Percentiles rank a stretch among this genome's conserved stretches.
Evolutionary conservation across 2,113 vertebrate species (phyloP).

Genomic region (Vimba vimba): DNA sequence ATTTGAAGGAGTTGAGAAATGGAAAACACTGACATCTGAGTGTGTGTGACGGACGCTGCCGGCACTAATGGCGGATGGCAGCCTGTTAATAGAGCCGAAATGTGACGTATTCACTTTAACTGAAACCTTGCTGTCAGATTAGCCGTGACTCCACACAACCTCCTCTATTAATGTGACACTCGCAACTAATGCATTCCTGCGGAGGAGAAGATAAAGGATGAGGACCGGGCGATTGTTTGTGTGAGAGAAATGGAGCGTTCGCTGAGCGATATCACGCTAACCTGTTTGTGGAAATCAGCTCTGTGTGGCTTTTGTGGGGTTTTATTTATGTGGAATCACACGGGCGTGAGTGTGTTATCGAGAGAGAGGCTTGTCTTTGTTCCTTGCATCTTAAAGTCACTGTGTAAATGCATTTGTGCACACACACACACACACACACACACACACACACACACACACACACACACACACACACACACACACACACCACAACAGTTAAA

Average conservation of each 20-base stretch:
- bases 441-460: no score
- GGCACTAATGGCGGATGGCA: slow-evolving; percentile 74
- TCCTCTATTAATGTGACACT: slow-evolving; percentile 74
- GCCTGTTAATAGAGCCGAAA: slow-evolving; percentile 79
- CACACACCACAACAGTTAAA: not conserved
- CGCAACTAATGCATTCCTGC: slow-evolving; percentile 75
- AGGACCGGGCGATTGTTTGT: not conserved
- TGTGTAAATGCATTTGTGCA: slow-evolving; percentile 11
- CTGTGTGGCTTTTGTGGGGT: not conserved
- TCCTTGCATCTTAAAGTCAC: not conserved
- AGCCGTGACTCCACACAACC: slow-evolving; percentile 73
- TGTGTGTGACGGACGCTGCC: slow-evolving; percentile 75
- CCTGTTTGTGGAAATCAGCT: slow-evolving; percentile 24
- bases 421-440: not conserved
- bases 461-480: no score
- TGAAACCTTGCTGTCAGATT: slow-evolving; percentile 80
- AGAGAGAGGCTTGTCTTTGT: slow-evolving; percentile 1
- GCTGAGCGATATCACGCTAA: slow-evolving; percentile 7
- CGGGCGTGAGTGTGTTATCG: not conserved
- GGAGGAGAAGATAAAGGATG: slow-evolving; percentile 15
- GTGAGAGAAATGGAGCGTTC: slow-evolving; percentile 28
- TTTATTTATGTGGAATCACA: slow-evolving; percentile 9
- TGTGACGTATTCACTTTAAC: slow-evolving; percentile 77
- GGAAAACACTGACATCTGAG: slow-evolving; percentile 73
- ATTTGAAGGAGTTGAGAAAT: slow-evolving; percentile 68